Evolutionary conservation across 2,797 vertebrate species (phyloP), one percentile per base, ranked within the genome.

Genomic region (Molossus molossus): DNA sequence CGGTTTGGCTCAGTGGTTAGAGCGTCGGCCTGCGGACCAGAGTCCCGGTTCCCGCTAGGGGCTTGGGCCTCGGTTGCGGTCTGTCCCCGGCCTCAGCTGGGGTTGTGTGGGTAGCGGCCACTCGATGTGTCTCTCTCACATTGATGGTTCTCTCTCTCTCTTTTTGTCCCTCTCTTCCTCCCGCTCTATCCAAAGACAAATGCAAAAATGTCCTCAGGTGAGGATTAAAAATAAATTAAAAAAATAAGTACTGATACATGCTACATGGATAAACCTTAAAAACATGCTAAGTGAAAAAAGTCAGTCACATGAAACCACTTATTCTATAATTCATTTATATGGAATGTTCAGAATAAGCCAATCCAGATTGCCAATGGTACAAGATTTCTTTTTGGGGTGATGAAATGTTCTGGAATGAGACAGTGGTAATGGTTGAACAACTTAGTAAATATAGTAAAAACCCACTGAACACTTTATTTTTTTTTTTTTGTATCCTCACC

Each of bases 351-450:
- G 48, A 89, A 92, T 11, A 96, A 73, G 29, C 70, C 87, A 94
- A 94, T 67, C 37, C 90, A 86, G 37, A 83, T 2, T 72, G 48
- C 5, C 73, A 86, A 84, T 5, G 21, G 29, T 53, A 64, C 3
- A 21, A 11, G 21, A 60, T 92, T 87, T 69, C 58, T 90, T 55
- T 15, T 13, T 0, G 37, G 15, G 29, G 21, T 73, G 27, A 91
- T 27, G 6, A 89, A 53, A 96, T 70, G 10, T 72, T 92, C 60
- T 90, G 57, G 60, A 94, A 87, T 60, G 37, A 96, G 27, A 79
- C 1, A 79, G 67, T 33, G 17, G 33, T 4, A 77, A 84, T 58
- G 21, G 29, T 29, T 58, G 4, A 40, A 89, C 33, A 89, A 77
- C 37, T 87, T 50, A 53, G 13, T 57, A 88, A 90, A 60, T 48